phyloP scores from a whole-genome alignment of 1,140 invertebrate genomes.

The Neodiprion lecontei region DNA sequence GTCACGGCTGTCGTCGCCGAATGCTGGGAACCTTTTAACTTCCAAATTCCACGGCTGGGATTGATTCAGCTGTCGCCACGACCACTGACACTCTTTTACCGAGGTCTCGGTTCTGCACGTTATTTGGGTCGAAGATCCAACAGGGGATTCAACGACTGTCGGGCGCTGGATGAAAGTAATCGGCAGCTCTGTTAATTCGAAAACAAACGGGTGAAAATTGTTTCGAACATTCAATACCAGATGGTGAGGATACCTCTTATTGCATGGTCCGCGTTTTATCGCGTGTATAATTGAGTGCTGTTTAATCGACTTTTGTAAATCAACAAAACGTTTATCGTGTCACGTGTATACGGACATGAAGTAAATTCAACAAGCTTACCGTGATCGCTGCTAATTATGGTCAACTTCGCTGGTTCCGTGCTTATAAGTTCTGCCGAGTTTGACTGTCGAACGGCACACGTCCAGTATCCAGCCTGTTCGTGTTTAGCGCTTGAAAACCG shows the following conservation, averaged over 20 bases:
- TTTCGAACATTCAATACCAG: too few species aligned
- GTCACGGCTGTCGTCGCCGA: conserved; percentile 51
- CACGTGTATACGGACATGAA: too few species aligned
- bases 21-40: conserved; percentile 54
- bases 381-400: conserved; percentile 46
- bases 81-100: conserved; percentile 58
- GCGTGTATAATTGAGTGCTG: too few species aligned
- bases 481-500: conserved; percentile 54
- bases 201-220: too few species aligned
- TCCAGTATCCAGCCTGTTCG: conserved; percentile 59
- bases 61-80: conserved; percentile 56
- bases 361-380: conserved; percentile 33
- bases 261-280: too few species aligned
- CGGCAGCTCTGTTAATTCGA: conserved; percentile 25
- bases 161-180: conserved; percentile 44
- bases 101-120: conserved; percentile 46
- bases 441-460: conserved; percentile 50
- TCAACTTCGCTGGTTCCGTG: conserved; percentile 53
- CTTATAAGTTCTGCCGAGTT: conserved; percentile 50
- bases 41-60: conserved; percentile 54
- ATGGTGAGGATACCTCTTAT: too few species aligned
- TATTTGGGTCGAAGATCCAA: conserved; percentile 51
- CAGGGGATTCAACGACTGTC: conserved; percentile 44
- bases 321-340: too few species aligned
- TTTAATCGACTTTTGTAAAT: too few species aligned